Percentiles rank a stretch among this genome's conserved stretches.
Conservation (phyloP, 2,113 vertebrate species). For the Nycticryphes semicollaris region DNA sequence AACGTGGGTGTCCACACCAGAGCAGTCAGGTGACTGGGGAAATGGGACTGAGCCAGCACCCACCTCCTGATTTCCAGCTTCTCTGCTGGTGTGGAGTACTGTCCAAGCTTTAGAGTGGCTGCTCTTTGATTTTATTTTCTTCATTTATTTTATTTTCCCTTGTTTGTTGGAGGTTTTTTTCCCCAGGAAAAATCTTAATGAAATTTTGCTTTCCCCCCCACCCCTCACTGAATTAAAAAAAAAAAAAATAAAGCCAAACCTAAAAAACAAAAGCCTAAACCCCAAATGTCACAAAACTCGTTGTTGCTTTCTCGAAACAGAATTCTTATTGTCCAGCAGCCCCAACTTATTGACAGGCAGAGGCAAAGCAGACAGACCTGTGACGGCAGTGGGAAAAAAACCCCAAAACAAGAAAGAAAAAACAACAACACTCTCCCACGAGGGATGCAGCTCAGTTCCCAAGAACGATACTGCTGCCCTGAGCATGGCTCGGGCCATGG, state of each 20-base stretch:
- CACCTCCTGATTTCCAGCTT: background rate
- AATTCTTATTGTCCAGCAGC: slow-evolving; percentile 27
- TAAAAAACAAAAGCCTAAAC: background rate
- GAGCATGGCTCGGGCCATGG: accelerated
- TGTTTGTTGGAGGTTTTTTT: background rate
- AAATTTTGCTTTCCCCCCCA: background rate
- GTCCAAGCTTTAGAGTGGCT: background rate
- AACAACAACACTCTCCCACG: background rate
- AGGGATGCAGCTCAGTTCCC: background rate
- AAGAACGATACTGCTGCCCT: background rate
- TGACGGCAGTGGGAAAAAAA: background rate
- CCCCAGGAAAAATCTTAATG: background rate
- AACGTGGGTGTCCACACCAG: background rate
- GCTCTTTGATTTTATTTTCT: background rate
- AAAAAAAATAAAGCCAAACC: background rate
- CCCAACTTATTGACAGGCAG: slow-evolving; percentile 25
- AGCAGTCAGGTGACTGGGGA: background rate
- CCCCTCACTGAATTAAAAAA: background rate
- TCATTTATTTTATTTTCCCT: background rate
- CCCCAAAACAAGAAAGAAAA: background rate
- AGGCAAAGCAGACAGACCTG: slow-evolving; percentile 46
- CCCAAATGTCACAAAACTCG: slow-evolving; percentile 22
- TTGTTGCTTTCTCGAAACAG: background rate
- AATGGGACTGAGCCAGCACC: background rate
- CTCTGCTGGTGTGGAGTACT: background rate